A percentile compares a stretch with the other conserved stretches of the same genome.
Conservation (phyloP, 2,797 vertebrate genomes). For the Malurus leucopterus region DNA sequence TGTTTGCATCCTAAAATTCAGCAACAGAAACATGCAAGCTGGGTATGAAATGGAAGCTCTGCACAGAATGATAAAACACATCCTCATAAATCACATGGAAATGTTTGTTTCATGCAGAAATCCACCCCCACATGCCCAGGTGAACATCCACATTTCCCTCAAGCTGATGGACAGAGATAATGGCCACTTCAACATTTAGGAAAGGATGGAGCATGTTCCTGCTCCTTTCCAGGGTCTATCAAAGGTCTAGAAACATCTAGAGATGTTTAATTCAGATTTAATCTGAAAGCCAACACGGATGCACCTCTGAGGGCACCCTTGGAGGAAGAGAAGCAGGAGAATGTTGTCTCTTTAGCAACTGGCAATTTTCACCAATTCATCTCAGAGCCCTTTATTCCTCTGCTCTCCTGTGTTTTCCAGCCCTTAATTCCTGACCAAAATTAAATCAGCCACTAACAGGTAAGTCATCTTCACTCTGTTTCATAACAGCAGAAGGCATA, state of each 20-base stretch:
- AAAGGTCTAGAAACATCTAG: neutral
- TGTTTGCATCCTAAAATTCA: constrained; percentile 76
- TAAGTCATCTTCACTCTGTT: neutral
- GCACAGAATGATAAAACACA: neutral
- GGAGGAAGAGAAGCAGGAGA: neutral
- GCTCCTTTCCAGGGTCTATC: neutral
- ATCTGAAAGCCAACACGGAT: neutral
- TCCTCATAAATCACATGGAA: neutral
- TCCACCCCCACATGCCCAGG: neutral
- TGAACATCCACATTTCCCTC: neutral
- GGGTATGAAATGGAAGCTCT: neutral
- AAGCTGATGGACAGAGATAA: neutral
- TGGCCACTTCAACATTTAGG: neutral
- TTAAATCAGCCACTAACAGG: neutral
- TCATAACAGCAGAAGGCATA: neutral
- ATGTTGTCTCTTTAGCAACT: neutral
- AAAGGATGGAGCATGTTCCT: neutral
- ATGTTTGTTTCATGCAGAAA: neutral
- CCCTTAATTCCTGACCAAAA: neutral
- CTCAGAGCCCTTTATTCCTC: neutral
- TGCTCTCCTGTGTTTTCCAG: neutral
- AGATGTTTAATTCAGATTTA: neutral
- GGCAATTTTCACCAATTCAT: neutral
- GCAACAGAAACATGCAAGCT: neutral
- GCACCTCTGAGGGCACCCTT: neutral